Evolutionary conservation across 2,797 vertebrate species (phyloP), one percentile per base, ranked within the genome.

Genomic region (Schizopygopsis pylzovi): DNA sequence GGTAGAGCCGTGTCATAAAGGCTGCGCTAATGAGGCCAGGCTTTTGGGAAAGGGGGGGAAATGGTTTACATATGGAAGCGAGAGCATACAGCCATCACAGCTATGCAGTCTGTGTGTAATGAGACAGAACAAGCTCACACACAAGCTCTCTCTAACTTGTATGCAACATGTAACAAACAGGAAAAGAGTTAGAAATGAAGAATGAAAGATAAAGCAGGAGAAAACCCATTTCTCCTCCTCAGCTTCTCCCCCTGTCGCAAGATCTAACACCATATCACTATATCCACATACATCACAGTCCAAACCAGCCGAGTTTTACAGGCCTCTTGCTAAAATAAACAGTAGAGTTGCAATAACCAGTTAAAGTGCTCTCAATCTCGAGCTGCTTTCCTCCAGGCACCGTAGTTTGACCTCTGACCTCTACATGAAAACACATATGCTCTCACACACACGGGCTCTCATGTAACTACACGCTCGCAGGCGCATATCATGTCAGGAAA

Each of bases 1-100:
- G 92, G 93, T 93, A 92, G 94, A 93, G 91, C 91, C 88, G 81
- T 93, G 93, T 94, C 92, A 91, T 95, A 94, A 96, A 96, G 93
- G 91, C 92, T 90, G 85, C 90, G 88, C 91, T 96, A 95, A 96
- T 94, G 93, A 96, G 93, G 90, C 86, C 85, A 90, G 88, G 91
- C 92, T 94, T 95, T 93, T 92, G 80, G 47, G 72, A 81, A 81
- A 82, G 56, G 83, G 85, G 90, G 90, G 91, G 93, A 94, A 93
- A 91, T 94, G 90, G 93, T 94, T 95, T 94, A 92, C 92, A 94
- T 92, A 93, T 92, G 94, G 93, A 93, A 94, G 91, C 93, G 89
- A 93, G 90, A 92, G 92, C 89, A 82, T 77, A 81, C 65, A 81
- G 91, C 89, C 92, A 92, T 92, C 90, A 89, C 91, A 92, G 90